phyloP scores from a whole-genome alignment of 2,888 invertebrate genomes.

The Corbicula japonica region DNA sequence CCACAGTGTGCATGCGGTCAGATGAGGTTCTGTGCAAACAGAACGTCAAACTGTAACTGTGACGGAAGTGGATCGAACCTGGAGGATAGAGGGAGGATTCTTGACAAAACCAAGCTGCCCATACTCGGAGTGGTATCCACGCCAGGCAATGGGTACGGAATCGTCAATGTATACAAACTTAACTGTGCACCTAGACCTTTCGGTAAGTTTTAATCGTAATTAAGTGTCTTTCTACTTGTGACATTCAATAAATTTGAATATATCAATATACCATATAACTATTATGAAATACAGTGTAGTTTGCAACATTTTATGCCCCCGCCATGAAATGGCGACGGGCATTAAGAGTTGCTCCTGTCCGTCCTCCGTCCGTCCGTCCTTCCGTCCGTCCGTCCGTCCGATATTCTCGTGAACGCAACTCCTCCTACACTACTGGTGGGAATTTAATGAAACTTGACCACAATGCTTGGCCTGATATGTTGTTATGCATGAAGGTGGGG shows the following conservation, averaged over 20 bases:
- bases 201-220: constrained; percentile 65
- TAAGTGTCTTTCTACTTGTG: too few relatives aligned
- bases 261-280: too few relatives aligned
- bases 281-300: too few relatives aligned
- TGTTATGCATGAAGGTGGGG: too few relatives aligned
- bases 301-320: too few relatives aligned
- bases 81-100: constrained; percentile 66
- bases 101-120: constrained; percentile 65
- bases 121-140: constrained; percentile 45
- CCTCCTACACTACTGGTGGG: too few relatives aligned
- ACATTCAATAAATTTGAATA: too few relatives aligned
- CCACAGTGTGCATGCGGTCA: constrained; percentile 75
- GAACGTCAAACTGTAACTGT: constrained; percentile 66
- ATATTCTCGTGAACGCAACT: too few relatives aligned
- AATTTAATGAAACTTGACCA: too few relatives aligned
- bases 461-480: too few relatives aligned
- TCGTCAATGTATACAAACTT: constrained; percentile 57
- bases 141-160: constrained; percentile 22
- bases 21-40: constrained; percentile 59
- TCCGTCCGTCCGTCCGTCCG: neutral
- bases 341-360: neutral
- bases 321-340: too few relatives aligned
- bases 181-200: constrained; percentile 72
- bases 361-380: neutral
- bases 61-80: constrained; percentile 51